Evolutionary conservation across 2,888 invertebrate species (phyloP), one percentile per base, ranked within the genome.

Genomic region (Napeogenes sylphis): DNA sequence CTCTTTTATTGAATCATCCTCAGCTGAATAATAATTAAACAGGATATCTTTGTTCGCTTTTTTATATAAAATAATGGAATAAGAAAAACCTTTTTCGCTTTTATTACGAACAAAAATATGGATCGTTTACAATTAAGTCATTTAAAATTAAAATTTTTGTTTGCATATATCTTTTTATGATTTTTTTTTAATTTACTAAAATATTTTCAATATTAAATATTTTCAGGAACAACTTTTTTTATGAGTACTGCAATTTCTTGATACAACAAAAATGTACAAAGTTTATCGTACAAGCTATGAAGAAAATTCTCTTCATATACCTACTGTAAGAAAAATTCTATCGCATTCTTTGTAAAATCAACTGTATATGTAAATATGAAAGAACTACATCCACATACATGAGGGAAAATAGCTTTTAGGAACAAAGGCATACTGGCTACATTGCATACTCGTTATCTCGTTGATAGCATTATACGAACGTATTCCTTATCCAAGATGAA

Each of bases 11-110:
- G 47, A 58, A 58, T 58, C 47, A 35, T 33, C 32, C 35, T 10
- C n/a, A 58, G 14, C 47, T 35, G 47, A 47, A 46, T 35, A 35
- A 47, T 33, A 58, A 57, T 57, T 57, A 46, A 57, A 42, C 56
- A 33, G n/a, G 51, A 30, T 21, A 51, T 51, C 51, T 51, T 51
- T 51, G 6, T 51, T 30, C 12, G 5, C n/a, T 47, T 21, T n/a
- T 47, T 21, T 47, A 21, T 3, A 10, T 10, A 10, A 3, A 30
- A 30, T 51, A 10, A 30, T 51, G 1, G 1, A 51, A 51, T 51
- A 30, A 51, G 51, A 30, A 51, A 51, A 51, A 30, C 8, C 6
- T 3, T 8, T 42, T 2, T 0, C 1, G 1, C 10, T 42, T 42
- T 1, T 10, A 6, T 2, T 10, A 10, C 5, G 8, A 42, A 2